phyloP scores from a whole-genome alignment of 2,113 vertebrate genomes.

The Rhynchomys soricoides region DNA sequence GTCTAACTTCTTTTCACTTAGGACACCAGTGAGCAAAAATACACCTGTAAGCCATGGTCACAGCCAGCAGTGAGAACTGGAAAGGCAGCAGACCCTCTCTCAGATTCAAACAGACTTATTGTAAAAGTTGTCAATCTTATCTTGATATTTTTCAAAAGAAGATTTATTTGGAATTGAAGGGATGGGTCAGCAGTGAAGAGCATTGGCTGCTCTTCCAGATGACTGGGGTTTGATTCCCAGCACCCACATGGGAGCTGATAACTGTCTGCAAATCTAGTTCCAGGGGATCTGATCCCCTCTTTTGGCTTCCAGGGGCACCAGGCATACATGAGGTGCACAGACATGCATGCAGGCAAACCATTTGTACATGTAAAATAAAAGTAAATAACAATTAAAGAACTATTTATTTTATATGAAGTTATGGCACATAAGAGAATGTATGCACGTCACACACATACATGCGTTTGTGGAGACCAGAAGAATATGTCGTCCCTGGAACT shows the following conservation, averaged over 20 bases:
- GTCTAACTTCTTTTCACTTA: neutral
- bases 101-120: neutral
- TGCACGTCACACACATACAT: neutral
- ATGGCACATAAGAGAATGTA: neutral
- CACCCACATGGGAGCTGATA: neutral
- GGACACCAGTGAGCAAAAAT: neutral
- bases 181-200: neutral
- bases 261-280: neutral
- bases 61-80: neutral
- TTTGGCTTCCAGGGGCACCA: neutral
- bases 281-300: neutral
- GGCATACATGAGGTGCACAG: neutral
- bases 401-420: neutral
- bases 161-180: neutral
- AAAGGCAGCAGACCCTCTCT: neutral
- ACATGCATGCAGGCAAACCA: neutral
- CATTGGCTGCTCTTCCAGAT: neutral
- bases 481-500: neutral
- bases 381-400: neutral
- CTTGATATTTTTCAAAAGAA: neutral
- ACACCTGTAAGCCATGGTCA: neutral
- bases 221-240: neutral
- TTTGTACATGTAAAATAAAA: neutral
- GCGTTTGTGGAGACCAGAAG: neutral
- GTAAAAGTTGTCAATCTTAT: neutral